Conservation (phyloP, 2,113 vertebrate genomes). For the Apteryx owenii region DNA sequence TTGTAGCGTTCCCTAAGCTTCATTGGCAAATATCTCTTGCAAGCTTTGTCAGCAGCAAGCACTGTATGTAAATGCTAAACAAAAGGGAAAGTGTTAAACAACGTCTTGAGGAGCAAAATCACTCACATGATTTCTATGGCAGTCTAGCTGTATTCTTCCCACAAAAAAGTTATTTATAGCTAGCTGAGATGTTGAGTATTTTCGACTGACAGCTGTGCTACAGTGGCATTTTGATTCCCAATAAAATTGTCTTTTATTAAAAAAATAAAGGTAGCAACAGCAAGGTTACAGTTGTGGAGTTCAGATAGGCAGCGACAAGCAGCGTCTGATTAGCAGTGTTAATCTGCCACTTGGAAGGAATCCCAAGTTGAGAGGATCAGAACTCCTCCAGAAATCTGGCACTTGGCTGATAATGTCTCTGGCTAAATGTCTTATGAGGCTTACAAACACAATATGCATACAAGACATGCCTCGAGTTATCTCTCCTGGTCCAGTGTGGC, state of each 20-base stretch:
- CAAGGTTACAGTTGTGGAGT: not conserved
- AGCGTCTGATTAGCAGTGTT: constrained; percentile 51
- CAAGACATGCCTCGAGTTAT: constrained; percentile 7
- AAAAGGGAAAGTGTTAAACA: not conserved
- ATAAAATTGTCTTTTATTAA: constrained; percentile 50
- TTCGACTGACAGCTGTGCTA: constrained; percentile 57
- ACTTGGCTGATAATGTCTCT: constrained; percentile 68
- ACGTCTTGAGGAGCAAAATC: not conserved
- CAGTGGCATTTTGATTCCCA: not conserved
- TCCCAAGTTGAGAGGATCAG: constrained; percentile 59
- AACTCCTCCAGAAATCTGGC: constrained; percentile 67
- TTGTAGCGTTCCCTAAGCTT: not conserved
- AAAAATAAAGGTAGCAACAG: constrained; percentile 39
- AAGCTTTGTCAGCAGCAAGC: not conserved
- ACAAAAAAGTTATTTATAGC: constrained; percentile 24
- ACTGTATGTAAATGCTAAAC: not conserved
- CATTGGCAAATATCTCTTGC: not conserved
- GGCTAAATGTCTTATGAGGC: constrained; percentile 29
- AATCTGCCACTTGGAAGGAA: constrained; percentile 64
- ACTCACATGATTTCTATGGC: not conserved
- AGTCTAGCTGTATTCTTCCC: not conserved
- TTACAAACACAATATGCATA: not conserved
- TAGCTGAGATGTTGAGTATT: constrained; percentile 9
- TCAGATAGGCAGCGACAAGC: constrained; percentile 57
- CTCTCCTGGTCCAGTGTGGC: constrained; percentile 19